Percentiles rank a stretch among this genome's conserved stretches.
Evolutionary conservation across 2,888 invertebrate genomes (phyloP).

Genomic region (Ophion ventricosus): DNA sequence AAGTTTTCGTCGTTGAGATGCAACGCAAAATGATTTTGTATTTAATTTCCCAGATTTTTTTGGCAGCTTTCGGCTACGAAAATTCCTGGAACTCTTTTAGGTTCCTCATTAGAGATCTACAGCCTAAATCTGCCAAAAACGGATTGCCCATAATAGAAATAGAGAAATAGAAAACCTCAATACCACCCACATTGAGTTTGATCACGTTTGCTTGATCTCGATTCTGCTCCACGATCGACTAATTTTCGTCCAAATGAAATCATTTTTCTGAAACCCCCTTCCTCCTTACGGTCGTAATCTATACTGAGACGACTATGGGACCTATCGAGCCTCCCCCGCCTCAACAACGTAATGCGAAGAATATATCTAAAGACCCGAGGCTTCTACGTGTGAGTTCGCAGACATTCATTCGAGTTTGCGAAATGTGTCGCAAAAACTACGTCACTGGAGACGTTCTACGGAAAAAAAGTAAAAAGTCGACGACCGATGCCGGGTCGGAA

Average conservation of each 20-base stretch:
- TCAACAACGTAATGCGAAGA: neutral
- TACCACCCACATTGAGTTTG: too few relatives aligned
- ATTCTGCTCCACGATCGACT: too few relatives aligned
- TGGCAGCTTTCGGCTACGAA: neutral
- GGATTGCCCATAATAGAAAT: neutral
- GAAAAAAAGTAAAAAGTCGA: conserved; percentile 24
- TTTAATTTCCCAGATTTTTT: neutral
- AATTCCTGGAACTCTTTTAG: neutral
- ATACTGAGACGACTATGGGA: too few relatives aligned
- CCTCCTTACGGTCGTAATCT: too few relatives aligned
- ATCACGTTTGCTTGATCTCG: too few relatives aligned
- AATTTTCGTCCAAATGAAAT: too few relatives aligned
- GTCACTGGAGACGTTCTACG: neutral
- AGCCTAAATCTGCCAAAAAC: neutral
- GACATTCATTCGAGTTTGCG: too few relatives aligned
- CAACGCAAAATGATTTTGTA: neutral
- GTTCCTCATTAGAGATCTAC: neutral
- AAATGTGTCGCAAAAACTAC: neutral
- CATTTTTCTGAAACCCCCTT: too few relatives aligned
- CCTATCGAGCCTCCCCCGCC: too few relatives aligned
- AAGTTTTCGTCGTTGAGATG: neutral
- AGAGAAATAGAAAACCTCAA: neutral
- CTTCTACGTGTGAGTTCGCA: too few relatives aligned
- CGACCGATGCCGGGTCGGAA: conserved; percentile 36
- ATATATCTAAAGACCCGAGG: neutral